Percentiles rank a stretch among this genome's conserved stretches.
Conservation (phyloP, 2,888 invertebrate species). For the Rhorus exstirpatorius region DNA sequence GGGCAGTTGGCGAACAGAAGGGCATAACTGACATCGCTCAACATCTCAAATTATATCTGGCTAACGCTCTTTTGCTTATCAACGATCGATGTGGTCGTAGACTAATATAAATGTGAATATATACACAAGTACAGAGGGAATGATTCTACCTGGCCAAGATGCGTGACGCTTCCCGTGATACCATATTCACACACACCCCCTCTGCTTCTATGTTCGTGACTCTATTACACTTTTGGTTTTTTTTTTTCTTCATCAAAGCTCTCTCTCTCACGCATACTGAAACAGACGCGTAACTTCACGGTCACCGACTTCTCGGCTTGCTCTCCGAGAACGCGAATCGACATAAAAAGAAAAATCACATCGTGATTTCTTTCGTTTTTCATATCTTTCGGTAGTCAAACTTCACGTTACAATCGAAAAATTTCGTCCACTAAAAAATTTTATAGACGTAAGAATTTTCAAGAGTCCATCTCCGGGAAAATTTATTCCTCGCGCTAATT, state of each 20-base stretch:
- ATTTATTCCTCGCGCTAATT: no score
- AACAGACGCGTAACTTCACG: slow-evolving; percentile 25
- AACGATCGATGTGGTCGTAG: neutral
- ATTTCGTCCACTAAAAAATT: no score
- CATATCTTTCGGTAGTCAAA: no score
- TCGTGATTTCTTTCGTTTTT: no score
- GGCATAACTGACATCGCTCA: neutral
- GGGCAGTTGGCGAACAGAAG: neutral
- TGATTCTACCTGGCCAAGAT: slow-evolving; percentile 36
- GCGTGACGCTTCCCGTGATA: slow-evolving; percentile 54
- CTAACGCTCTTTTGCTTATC: neutral
- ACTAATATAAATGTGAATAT: neutral
- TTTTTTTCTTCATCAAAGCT: no score
- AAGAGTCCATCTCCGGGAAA: no score
- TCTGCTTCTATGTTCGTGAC: neutral
- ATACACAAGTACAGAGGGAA: no score
- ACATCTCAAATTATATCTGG: neutral
- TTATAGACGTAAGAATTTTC: no score
- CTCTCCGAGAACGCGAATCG: no score
- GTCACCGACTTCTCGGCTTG: slow-evolving; percentile 28
- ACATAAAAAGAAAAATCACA: no score
- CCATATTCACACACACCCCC: slow-evolving; percentile 21
- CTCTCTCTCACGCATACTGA: neutral
- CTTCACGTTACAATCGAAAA: no score
- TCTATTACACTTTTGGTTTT: slow-evolving; percentile 1